phyloP scores from a whole-genome alignment of 23 tunicate species.

The Trididemnum clinides region DNA sequence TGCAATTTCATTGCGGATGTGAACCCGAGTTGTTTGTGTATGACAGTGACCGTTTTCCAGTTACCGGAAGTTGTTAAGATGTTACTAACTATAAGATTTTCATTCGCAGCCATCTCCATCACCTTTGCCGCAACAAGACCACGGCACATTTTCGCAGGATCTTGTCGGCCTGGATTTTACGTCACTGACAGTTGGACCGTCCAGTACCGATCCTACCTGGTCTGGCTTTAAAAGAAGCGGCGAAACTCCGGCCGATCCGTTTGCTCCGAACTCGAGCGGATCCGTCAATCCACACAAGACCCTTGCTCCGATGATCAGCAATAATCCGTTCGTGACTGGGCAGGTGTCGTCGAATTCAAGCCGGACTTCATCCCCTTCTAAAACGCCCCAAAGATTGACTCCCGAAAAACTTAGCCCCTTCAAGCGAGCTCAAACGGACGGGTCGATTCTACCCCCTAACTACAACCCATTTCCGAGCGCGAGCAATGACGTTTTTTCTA shows the following conservation, averaged over 20 bases:
- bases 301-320: not conserved
- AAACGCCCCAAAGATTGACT: not conserved
- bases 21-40: too few species aligned
- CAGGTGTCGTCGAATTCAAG: not conserved
- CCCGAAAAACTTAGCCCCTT: conserved; percentile 9
- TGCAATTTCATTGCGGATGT: too few species aligned
- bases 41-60: too few species aligned
- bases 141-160: not conserved
- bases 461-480: too few species aligned
- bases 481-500: too few species aligned
- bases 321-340: not conserved
- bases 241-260: not conserved
- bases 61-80: too few species aligned
- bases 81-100: not conserved
- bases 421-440: not conserved
- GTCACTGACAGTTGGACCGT: not conserved
- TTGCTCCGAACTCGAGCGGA: not conserved
- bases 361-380: not conserved
- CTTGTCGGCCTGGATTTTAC: not conserved
- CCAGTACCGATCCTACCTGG: not conserved
- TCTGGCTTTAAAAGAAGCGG: not conserved
- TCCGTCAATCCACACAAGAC: not conserved
- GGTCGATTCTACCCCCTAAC: too few species aligned
- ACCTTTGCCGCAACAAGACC: not conserved
- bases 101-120: not conserved